A percentile compares a stretch with the other conserved stretches of the same genome.
Conservation (phyloP, 2,113 vertebrate genomes). For the Sinocyclocheilus anshuiensis region DNA sequence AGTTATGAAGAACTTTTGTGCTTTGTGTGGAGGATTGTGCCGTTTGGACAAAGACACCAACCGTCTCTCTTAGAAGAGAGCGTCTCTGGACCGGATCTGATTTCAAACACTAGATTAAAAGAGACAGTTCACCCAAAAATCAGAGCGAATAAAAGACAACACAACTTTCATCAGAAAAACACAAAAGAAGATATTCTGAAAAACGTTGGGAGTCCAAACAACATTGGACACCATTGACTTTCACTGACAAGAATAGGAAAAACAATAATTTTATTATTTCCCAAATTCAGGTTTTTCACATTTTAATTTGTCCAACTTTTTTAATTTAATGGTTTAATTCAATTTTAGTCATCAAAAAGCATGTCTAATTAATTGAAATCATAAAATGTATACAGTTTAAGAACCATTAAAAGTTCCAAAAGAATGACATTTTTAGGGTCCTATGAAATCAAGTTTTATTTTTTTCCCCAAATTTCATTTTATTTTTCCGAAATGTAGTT, state of each 20-base stretch:
- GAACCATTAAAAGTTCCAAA: no score
- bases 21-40: neutral
- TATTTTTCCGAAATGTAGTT: neutral
- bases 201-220: neutral
- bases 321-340: neutral
- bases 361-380: neutral
- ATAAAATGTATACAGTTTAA: neutral
- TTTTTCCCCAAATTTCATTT: neutral
- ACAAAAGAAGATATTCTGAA: neutral
- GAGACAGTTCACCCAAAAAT: neutral
- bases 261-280: neutral
- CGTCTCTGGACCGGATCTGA: neutral
- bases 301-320: neutral
- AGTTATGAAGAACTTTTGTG: slow-evolving; percentile 41
- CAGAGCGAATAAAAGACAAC: neutral
- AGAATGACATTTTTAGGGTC: no score
- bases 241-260: neutral
- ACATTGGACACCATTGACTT: neutral
- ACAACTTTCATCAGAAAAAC: neutral
- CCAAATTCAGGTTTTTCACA: neutral
- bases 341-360: neutral
- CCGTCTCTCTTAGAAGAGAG: neutral
- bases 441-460: neutral
- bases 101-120: slow-evolving; percentile 1
- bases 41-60: slow-evolving; percentile 36